Base-by-base conservation (phyloP, 2,113 vertebrate genomes). In the Nerophis ophidion region DNA sequence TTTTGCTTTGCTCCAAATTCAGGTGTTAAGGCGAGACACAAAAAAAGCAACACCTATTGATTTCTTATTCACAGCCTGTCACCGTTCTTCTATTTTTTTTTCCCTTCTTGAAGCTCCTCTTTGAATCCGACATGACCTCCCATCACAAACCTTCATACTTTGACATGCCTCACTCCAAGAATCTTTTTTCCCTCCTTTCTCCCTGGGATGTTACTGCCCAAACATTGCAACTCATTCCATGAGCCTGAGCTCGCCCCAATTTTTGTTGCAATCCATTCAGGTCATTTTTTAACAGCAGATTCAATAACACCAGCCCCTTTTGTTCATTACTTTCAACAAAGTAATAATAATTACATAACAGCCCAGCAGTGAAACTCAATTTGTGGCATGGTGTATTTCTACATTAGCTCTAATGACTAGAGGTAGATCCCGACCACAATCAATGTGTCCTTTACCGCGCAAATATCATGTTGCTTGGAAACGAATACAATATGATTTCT, bases 1-100 rank as follows among this genome's bases (percentile, higher is more conserved):
- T 55, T 15, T 78, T 63, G 48, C 72, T 72, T 78, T 80, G 75
- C 77, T 84, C 73, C 26, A 69, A 68, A 65, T 79, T 78, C 79
- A 79, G 81, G 79, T 85, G 83, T 62, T 76, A 74, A 71, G 77
- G 74, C 59, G 72, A 84, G 76, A 80, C 57, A 36, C 76, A 80
- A 83, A 61, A 79, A 85, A 83, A 17, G 77, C 66, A 74, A 65
- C 73, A 69, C 49, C 62, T 84, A 89, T 90, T 79, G 86, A 91
- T 89, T 86, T 83, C 67, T 79, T 74, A 75, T 69, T 75, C 78
- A 61, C 67, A 44, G 79, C 68, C 76, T 81, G 79, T 83, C 80
- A 79, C 81, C 71, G 69, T 68, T 77, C 68, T 66, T 79, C 81
- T 80, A 78, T 76, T 77, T 75, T 76, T 76, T 72, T 76, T 80